A percentile compares a stretch with the other conserved stretches of the same genome.
Evolutionary conservation across 2,888 invertebrate species (phyloP).

Genomic region (Apantesis nais): DNA sequence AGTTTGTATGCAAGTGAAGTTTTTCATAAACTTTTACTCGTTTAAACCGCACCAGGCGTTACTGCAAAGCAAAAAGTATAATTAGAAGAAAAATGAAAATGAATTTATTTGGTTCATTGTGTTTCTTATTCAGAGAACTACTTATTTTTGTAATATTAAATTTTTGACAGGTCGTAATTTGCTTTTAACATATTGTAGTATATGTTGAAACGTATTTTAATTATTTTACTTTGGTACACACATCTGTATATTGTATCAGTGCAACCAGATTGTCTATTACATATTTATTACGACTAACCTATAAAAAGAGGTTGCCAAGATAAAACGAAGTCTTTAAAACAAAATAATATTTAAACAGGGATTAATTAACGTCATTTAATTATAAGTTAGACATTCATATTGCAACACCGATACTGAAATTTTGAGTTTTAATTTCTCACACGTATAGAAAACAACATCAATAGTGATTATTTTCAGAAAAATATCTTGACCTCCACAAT

Average conservation of each 20-base stretch:
- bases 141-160: slow-evolving; percentile 66
- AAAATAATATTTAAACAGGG: background rate
- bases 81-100: slow-evolving; percentile 66
- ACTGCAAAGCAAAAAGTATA: slow-evolving; percentile 67
- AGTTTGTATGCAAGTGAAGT: slow-evolving; percentile 73
- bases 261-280: background rate
- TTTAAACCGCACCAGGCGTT: slow-evolving; percentile 61
- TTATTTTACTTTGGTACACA: background rate
- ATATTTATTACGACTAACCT: background rate
- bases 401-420: background rate
- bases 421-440: background rate
- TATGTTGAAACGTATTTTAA: background rate
- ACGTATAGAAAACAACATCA: background rate
- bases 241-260: background rate
- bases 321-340: background rate
- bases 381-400: background rate
- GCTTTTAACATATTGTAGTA: too few species aligned
- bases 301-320: background rate
- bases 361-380: background rate
- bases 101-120: slow-evolving; percentile 53
- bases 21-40: slow-evolving; percentile 71
- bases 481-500: background rate
- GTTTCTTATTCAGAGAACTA: slow-evolving; percentile 56
- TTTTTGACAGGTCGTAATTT: slow-evolving; percentile 53
- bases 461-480: background rate